These are phyloP conservation scores for Crepidodera aurea DNA, from an alignment of 2,888 invertebrate genomes.

Conservation along the genomic window DNA sequence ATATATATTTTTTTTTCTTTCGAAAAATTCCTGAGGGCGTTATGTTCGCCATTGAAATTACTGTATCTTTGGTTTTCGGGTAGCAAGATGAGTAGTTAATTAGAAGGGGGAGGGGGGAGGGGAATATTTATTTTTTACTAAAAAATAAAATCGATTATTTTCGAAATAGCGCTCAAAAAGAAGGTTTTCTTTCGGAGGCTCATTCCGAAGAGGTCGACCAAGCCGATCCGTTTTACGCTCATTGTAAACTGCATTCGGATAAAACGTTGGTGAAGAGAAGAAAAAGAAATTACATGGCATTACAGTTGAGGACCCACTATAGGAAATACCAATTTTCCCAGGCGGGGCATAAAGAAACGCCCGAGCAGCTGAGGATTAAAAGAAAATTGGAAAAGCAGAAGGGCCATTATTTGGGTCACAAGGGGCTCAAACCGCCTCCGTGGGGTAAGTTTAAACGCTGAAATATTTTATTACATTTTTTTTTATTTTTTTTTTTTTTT, in stretches of 20 bases:
- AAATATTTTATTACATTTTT: too few relatives aligned
- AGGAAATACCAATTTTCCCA: conserved; percentile 68
- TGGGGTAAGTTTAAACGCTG: conserved; percentile 78
- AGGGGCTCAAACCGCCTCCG: conserved; percentile 77
- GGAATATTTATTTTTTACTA: too few relatives aligned
- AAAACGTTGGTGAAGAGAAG: conserved; percentile 83
- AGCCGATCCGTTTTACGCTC: conserved; percentile 97
- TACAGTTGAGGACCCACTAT: conserved; percentile 78
- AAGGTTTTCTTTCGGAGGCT: conserved; percentile 91
- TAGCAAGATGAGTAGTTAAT: too few relatives aligned
- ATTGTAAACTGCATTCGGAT: conserved; percentile 95
- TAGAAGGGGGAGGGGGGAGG: too few relatives aligned
- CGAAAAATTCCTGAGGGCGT: too few relatives aligned
- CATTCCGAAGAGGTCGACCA: conserved; percentile 89
- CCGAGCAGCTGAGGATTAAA: conserved; percentile 77
- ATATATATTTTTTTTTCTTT: too few relatives aligned
- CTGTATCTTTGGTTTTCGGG: too few relatives aligned
- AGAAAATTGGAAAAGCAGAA: conserved; percentile 85
- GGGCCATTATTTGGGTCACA: conserved; percentile 80
- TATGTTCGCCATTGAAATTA: too few relatives aligned
- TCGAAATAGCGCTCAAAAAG: conserved; percentile 87
- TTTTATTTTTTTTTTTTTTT: neutral
- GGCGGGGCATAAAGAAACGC: conserved; percentile 69
- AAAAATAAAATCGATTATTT: too few relatives aligned
- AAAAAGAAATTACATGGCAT: conserved; percentile 84